Evolutionary conservation across 1,140 invertebrate genomes (phyloP).

Genomic region (Macrotrachela quadricornifera): DNA sequence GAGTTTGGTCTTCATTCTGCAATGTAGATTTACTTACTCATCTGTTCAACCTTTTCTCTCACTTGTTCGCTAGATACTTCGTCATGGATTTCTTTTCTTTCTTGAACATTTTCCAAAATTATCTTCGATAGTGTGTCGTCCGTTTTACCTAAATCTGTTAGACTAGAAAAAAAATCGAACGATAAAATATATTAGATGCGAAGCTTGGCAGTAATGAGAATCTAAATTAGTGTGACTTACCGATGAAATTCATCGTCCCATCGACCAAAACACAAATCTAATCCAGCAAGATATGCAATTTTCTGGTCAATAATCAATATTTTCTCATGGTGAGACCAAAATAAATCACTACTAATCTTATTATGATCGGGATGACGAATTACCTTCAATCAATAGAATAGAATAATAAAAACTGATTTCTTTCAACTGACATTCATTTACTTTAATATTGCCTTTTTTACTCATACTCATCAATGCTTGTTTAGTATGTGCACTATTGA

Average conservation of each 20-base stretch:
- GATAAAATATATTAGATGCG: no score
- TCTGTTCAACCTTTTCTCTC: no score
- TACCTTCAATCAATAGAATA: slow-evolving; percentile 31
- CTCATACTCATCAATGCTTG: slow-evolving; percentile 38
- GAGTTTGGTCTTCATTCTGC: no score
- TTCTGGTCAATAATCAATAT: slow-evolving; percentile 79
- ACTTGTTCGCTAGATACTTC: no score
- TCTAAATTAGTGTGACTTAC: slow-evolving; percentile 18
- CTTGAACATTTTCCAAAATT: no score
- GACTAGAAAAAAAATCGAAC: no score
- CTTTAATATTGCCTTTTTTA: background rate
- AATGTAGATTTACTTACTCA: no score
- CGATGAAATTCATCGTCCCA: slow-evolving; percentile 40
- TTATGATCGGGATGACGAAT: slow-evolving; percentile 86
- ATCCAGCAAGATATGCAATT: slow-evolving; percentile 75
- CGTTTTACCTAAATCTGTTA: no score
- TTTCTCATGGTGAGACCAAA: slow-evolving; percentile 97
- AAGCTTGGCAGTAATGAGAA: no score
- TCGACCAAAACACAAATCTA: slow-evolving; percentile 74
- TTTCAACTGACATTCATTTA: slow-evolving; percentile 20
- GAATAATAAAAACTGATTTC: no score
- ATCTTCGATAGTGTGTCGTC: no score
- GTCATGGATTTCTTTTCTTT: no score
- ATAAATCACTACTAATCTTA: slow-evolving; percentile 44
- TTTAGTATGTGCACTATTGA: slow-evolving; percentile 85